Evolutionary conservation across 2,113 vertebrate genomes (phyloP).

Genomic region (Paratilapia polleni): DNA sequence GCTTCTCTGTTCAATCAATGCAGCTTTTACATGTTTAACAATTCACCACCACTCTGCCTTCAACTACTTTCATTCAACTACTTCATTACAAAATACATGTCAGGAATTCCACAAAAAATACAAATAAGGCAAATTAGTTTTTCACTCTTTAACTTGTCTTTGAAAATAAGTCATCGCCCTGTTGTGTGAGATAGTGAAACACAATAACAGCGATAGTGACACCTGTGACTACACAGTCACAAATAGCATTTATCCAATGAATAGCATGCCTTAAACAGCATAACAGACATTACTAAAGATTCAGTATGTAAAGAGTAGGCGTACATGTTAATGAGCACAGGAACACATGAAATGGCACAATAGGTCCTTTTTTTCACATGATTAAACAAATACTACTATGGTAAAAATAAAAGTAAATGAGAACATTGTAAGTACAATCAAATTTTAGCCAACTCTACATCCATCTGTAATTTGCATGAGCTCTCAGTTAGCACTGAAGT

Average conservation of each 20-base stretch:
- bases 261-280: constrained; percentile 34
- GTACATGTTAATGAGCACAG: constrained; percentile 41
- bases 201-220: constrained; percentile 23
- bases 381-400: background rate
- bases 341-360: constrained; percentile 27
- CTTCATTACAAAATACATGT: constrained; percentile 20
- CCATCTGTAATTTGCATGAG: constrained; percentile 51
- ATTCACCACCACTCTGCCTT: background rate
- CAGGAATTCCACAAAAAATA: background rate
- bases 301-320: constrained; percentile 52
- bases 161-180: constrained; percentile 25
- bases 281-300: constrained; percentile 24
- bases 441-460: constrained; percentile 24
- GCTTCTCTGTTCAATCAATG: background rate
- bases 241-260: constrained; percentile 45
- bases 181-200: constrained; percentile 50
- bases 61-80: background rate
- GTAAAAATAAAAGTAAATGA: constrained; percentile 18
- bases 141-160: constrained; percentile 35
- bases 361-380: constrained; percentile 1
- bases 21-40: background rate
- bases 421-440: background rate
- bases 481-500: constrained; percentile 63
- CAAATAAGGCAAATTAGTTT: constrained; percentile 8
- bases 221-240: constrained; percentile 52